A percentile compares a stretch with the other conserved stretches of the same genome.
Conservation (phyloP, 2,888 invertebrate species). For the Pardosa pseudoannulata region DNA sequence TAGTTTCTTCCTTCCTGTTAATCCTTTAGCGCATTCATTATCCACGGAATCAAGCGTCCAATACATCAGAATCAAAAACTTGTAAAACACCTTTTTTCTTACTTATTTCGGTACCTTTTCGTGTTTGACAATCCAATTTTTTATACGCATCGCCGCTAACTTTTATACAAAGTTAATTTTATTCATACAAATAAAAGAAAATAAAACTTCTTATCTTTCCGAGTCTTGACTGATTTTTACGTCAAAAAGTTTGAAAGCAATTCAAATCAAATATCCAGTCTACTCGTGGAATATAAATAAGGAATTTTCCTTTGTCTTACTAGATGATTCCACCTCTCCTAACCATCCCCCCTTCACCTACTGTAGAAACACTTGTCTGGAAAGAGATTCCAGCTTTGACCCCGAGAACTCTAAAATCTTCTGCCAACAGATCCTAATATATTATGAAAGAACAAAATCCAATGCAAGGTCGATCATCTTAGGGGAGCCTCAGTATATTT, state of each 20-base stretch:
- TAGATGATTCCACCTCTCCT: neutral
- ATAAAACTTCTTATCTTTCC: neutral
- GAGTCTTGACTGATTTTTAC: conserved; percentile 8
- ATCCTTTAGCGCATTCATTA: too few relatives aligned
- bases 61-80: too few relatives aligned
- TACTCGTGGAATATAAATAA: conserved; percentile 1
- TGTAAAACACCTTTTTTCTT: too few relatives aligned
- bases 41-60: too few relatives aligned
- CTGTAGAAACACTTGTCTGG: conserved; percentile 5
- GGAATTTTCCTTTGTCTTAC: conserved; percentile 17
- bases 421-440: conserved; percentile 36
- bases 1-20: too few relatives aligned
- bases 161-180: conserved; percentile 6
- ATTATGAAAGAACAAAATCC: conserved; percentile 45
- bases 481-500: conserved; percentile 40
- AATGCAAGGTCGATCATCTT: conserved; percentile 50
- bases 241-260: conserved; percentile 17
- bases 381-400: conserved; percentile 19
- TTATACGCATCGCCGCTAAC: neutral
- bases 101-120: neutral
- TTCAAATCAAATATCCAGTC: conserved; percentile 13
- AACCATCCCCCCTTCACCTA: neutral
- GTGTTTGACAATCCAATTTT: neutral
- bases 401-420: conserved; percentile 9
- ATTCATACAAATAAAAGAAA: neutral